Percentiles rank a stretch among this genome's conserved stretches.
phyloP scores from a whole-genome alignment of 2,888 invertebrate genomes.

The Onchidella celtica region DNA sequence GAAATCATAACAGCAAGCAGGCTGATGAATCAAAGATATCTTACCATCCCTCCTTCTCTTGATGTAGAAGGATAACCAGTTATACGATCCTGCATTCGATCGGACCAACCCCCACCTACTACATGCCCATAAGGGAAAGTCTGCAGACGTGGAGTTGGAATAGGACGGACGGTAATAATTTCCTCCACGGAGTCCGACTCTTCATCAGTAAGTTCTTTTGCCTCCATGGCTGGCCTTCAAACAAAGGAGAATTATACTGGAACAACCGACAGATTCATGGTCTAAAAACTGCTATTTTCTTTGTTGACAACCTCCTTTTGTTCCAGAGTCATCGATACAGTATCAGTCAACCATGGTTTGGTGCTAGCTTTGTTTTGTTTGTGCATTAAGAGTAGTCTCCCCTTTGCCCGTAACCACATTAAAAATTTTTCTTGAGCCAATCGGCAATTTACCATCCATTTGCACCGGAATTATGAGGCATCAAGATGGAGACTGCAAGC shows the following conservation, averaged over 20 bases:
- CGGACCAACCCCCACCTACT: conserved; percentile 22
- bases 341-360: not conserved
- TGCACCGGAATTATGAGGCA: too few relatives aligned
- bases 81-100: too few relatives aligned
- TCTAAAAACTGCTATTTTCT: too few relatives aligned
- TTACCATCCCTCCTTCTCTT: conserved; percentile 4
- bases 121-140: conserved; percentile 33
- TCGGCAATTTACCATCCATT: too few relatives aligned
- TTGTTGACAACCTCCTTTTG: not conserved
- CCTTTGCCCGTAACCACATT: too few relatives aligned
- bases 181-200: conserved; percentile 56
- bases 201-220: conserved; percentile 46
- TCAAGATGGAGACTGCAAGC: conserved; percentile 1
- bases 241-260: too few relatives aligned
- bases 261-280: too few relatives aligned
- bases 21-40: not conserved
- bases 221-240: too few relatives aligned
- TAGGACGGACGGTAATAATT: conserved; percentile 54
- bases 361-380: too few relatives aligned
- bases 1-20: too few relatives aligned
- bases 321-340: not conserved
- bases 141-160: conserved; percentile 47
- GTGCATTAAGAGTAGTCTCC: not conserved
- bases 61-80: not conserved
- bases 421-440: too few relatives aligned